Evolutionary conservation across 2,888 invertebrate species (phyloP).

Genomic region (Cantharis rufa): DNA sequence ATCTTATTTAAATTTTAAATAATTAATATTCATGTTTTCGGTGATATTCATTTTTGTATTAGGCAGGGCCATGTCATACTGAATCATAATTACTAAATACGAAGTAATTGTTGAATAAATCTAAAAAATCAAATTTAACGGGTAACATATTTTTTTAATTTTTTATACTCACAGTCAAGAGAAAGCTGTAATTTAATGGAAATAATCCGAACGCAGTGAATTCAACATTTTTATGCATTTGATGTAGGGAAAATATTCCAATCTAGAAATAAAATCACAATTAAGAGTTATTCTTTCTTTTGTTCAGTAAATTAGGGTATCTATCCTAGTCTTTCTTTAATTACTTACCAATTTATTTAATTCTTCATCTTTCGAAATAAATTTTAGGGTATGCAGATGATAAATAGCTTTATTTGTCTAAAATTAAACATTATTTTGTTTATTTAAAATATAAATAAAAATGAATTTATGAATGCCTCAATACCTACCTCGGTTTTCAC

Average conservation of each 20-base stretch:
- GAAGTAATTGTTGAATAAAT: slow-evolving; percentile 30
- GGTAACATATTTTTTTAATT: no score
- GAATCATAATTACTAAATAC: slow-evolving; percentile 32
- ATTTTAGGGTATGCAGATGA: slow-evolving; percentile 15
- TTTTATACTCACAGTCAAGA: slow-evolving; percentile 30
- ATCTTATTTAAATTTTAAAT: no score
- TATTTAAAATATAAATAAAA: no score
- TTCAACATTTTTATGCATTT: slow-evolving; percentile 30
- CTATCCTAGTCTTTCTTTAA: not conserved
- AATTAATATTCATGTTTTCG: no score
- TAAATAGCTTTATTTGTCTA: slow-evolving; percentile 12
- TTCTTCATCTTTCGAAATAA: not conserved
- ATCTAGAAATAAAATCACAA: slow-evolving; percentile 15
- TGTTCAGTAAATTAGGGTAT: no score
- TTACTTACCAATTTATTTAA: slow-evolving; percentile 16
- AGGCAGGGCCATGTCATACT: slow-evolving; percentile 23
- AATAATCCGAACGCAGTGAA: slow-evolving; percentile 34
- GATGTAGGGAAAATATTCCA: slow-evolving; percentile 30
- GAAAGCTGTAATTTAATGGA: slow-evolving; percentile 30
- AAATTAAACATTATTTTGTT: not conserved
- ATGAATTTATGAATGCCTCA: no score
- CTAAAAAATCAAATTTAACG: slow-evolving; percentile 4
- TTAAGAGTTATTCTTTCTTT: no score
- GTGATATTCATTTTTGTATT: not conserved
- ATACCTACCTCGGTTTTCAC: slow-evolving; percentile 15